Conservation (phyloP, 2,797 vertebrate species). For the Halcyon leucocephala region DNA sequence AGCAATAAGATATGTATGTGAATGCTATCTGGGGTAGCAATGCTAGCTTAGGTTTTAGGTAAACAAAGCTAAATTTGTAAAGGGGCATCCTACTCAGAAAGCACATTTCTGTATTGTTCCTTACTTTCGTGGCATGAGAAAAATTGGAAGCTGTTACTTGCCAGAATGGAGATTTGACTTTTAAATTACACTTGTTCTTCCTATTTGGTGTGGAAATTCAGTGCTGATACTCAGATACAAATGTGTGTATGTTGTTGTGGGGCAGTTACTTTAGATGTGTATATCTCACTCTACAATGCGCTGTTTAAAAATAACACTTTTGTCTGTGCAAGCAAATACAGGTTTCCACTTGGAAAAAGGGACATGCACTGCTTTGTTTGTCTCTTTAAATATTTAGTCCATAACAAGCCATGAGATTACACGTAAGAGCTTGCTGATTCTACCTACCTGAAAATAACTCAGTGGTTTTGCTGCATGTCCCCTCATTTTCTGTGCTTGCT, state of each 20-base stretch:
- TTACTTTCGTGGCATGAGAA: background rate
- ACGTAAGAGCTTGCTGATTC: background rate
- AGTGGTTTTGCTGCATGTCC: background rate
- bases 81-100: background rate
- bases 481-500: background rate
- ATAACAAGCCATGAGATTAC: background rate
- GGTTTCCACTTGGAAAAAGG: background rate
- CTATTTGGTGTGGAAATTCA: background rate
- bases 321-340: background rate
- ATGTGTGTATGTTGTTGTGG: background rate
- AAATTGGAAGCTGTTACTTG: background rate
- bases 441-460: background rate
- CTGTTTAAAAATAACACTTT: background rate
- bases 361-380: background rate
- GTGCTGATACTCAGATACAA: background rate
- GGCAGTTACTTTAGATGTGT: background rate
- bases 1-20: slow-evolving; percentile 79
- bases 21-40: background rate
- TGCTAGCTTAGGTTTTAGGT: background rate
- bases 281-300: background rate
- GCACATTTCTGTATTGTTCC: background rate
- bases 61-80: background rate
- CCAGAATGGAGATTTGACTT: background rate
- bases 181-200: background rate
- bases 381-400: background rate